Evolutionary conservation across 2,888 invertebrate species (phyloP).

Genomic region (Dasysyrphus albostriatus): DNA sequence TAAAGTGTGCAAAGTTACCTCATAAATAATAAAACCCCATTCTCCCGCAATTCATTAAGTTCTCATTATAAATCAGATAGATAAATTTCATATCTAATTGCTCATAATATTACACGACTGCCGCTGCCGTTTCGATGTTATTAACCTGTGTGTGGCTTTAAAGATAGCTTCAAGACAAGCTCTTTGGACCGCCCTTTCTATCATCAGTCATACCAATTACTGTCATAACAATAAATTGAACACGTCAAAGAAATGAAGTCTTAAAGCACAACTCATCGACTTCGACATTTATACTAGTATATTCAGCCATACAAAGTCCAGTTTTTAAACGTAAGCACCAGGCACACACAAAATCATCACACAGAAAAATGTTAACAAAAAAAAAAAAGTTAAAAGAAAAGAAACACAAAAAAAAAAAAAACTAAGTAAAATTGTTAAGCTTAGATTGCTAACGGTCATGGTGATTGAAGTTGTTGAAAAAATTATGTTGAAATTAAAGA

Average conservation of each 20-base stretch:
- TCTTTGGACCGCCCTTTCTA: constrained; percentile 20
- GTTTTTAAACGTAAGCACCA: background rate
- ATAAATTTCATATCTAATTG: constrained; percentile 22
- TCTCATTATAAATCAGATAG: constrained; percentile 26
- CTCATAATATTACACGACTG: constrained; percentile 19
- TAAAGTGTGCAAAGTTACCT: too few species aligned
- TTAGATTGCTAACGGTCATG: constrained; percentile 64
- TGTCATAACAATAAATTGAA: constrained; percentile 68
- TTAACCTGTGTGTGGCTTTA: constrained; percentile 9
- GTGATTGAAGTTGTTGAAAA: constrained; percentile 58
- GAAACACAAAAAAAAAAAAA: too few species aligned
- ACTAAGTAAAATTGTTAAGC: constrained; percentile 47
- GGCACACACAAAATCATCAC: background rate
- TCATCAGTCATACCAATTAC: constrained; percentile 62
- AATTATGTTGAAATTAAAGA: constrained; percentile 49
- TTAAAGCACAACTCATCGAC: constrained; percentile 27
- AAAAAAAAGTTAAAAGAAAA: background rate
- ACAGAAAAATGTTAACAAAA: constrained; percentile 2
- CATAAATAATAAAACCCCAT: constrained; percentile 11
- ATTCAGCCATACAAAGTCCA: background rate
- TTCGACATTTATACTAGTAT: background rate
- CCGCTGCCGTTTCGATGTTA: constrained; percentile 14
- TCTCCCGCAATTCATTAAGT: constrained; percentile 16
- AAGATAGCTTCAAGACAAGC: background rate
- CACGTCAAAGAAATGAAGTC: constrained; percentile 21